Conservation (phyloP, 2,113 vertebrate species). For the Lagenorhynchus albirostris region DNA sequence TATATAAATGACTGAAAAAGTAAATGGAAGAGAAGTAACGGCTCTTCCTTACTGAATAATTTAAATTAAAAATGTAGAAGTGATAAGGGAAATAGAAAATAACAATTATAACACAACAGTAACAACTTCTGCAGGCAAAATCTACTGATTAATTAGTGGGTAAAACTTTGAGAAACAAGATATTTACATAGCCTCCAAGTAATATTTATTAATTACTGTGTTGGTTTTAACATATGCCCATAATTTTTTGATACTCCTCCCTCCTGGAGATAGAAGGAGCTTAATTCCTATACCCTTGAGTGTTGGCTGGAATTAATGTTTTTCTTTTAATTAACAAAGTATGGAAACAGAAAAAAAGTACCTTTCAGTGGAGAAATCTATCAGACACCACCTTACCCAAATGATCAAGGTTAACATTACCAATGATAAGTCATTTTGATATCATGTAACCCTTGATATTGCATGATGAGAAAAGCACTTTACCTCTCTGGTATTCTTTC, state of each 20-base stretch:
- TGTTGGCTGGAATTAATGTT: neutral
- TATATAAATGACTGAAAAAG: slow-evolving; percentile 12
- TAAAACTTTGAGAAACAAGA: neutral
- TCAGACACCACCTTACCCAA: neutral
- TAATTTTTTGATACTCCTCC: neutral
- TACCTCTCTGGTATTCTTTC: neutral
- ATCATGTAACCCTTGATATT: neutral
- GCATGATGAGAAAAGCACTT: neutral
- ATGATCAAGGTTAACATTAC: neutral
- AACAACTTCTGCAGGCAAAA: neutral
- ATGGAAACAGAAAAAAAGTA: neutral
- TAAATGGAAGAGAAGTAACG: neutral
- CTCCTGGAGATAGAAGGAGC: neutral
- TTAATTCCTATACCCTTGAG: neutral
- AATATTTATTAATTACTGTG: neutral
- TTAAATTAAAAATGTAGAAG: neutral
- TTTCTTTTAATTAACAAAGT: neutral
- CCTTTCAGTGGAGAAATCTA: neutral
- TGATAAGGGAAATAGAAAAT: slow-evolving; percentile 1
- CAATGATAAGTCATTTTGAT: neutral
- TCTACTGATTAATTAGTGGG: neutral
- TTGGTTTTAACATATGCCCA: neutral
- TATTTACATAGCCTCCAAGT: neutral
- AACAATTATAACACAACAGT: neutral
- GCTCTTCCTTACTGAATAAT: neutral